phyloP scores from a whole-genome alignment of 2,888 invertebrate species.

The Patella pellucida region DNA sequence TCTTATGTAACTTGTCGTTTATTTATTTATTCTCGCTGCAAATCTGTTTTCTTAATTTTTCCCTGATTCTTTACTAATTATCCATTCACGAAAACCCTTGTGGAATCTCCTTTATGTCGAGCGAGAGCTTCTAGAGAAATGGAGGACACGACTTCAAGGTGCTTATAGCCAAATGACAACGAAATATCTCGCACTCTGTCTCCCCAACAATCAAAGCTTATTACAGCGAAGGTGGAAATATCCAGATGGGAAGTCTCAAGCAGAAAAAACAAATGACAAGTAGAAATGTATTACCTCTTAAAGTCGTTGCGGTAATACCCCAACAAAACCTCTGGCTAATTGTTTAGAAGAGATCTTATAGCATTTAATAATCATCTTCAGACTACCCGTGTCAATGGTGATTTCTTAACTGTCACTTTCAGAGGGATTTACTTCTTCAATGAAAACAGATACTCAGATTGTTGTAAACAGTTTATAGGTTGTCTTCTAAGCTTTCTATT shows the following conservation, averaged over 20 bases:
- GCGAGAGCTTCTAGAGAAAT: slow-evolving; percentile 9
- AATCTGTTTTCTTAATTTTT: neutral
- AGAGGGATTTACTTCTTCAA: neutral
- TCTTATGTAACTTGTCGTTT: slow-evolving; percentile 1
- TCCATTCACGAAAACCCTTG: slow-evolving; percentile 1
- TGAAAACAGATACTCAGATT: no score
- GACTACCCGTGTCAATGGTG: neutral
- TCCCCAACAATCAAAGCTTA: slow-evolving; percentile 5
- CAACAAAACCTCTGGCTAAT: neutral
- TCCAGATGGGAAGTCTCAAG: slow-evolving; percentile 7
- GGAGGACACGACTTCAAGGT: slow-evolving; percentile 4
- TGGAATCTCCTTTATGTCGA: neutral
- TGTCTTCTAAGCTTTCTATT: no score
- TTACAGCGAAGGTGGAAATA: neutral
- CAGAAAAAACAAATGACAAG: slow-evolving; percentile 2
- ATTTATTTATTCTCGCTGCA: slow-evolving; percentile 1
- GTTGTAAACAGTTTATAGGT: no score
- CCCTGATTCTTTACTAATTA: slow-evolving; percentile 1
- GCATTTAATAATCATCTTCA: neutral
- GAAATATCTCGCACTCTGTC: neutral
- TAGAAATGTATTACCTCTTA: slow-evolving; percentile 6
- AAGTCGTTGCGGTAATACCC: slow-evolving; percentile 2
- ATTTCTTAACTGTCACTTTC: slow-evolving; percentile 1
- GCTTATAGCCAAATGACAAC: slow-evolving; percentile 7
- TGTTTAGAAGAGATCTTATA: neutral